Evolutionary conservation across 2,797 vertebrate species (phyloP).

Genomic region (Dromococcyx pavoninus): DNA sequence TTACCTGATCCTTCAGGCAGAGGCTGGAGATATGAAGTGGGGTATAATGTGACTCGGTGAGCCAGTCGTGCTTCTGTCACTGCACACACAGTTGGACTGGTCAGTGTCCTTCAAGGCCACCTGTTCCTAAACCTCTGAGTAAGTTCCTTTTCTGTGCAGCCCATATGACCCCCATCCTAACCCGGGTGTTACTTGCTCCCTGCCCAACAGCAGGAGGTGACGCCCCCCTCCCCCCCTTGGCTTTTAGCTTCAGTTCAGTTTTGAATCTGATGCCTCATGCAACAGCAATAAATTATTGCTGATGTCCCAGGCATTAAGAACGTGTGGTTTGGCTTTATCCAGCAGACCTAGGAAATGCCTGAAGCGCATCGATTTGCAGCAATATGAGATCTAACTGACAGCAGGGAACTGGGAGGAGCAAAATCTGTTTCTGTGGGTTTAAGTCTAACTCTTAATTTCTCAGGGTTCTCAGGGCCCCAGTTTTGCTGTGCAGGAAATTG

Average conservation of each 20-base stretch:
- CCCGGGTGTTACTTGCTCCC: not conserved
- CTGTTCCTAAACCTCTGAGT: not conserved
- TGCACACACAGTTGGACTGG: not conserved
- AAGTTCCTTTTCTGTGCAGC: not conserved
- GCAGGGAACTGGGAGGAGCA: not conserved
- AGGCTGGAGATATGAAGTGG: not conserved
- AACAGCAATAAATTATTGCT: not conserved
- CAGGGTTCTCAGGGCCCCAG: not conserved
- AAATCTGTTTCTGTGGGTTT: not conserved
- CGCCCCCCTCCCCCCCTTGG: not conserved
- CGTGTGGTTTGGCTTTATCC: not conserved
- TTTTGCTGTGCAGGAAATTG: not conserved
- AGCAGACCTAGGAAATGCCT: accelerated
- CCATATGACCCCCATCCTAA: accelerated
- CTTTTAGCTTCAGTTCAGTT: not conserved
- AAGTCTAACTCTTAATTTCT: not conserved
- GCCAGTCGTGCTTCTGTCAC: not conserved
- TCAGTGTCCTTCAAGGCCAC: not conserved
- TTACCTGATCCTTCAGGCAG: too few species aligned
- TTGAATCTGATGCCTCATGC: not conserved
- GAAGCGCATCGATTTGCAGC: not conserved
- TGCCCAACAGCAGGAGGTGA: not conserved
- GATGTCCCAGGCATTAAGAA: not conserved
- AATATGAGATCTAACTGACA: not conserved
- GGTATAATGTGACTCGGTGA: not conserved